phyloP scores from a whole-genome alignment of 2,888 invertebrate genomes.

The Drosophila nigritarsus region DNA sequence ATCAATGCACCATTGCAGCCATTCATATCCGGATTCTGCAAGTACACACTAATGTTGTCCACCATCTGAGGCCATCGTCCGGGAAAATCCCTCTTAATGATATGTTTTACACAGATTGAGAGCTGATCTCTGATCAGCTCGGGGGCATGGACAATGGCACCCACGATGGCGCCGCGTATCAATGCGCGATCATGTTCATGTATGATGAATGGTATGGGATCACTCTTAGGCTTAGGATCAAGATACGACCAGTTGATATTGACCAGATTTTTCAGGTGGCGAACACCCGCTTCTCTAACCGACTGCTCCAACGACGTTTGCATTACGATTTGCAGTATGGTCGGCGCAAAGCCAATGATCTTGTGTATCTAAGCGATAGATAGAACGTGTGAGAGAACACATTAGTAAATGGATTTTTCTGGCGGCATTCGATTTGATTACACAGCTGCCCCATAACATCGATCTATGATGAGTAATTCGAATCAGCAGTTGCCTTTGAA shows the following conservation, averaged over 20 bases:
- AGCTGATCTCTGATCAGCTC: constrained; percentile 89
- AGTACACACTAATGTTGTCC: constrained; percentile 96
- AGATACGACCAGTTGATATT: constrained; percentile 95
- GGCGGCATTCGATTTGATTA: constrained; percentile 59
- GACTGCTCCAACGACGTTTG: constrained; percentile 94
- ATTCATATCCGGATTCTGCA: constrained; percentile 94
- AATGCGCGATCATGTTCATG: constrained; percentile 98
- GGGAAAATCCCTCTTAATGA: constrained; percentile 98
- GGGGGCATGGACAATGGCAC: constrained; percentile 96
- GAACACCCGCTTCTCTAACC: constrained; percentile 97
- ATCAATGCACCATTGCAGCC: constrained; percentile 96
- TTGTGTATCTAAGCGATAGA: constrained; percentile 90
- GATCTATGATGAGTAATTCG: constrained; percentile 34
- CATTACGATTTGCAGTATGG: constrained; percentile 97
- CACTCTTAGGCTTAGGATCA: constrained; percentile 90
- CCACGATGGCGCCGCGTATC: constrained; percentile 97
- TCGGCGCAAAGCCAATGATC: constrained; percentile 93
- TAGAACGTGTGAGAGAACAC: constrained; percentile 13
- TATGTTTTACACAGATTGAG: constrained; percentile 85
- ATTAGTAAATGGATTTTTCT: constrained; percentile 33
- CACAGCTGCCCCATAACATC: constrained; percentile 57
- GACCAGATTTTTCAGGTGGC: constrained; percentile 98
- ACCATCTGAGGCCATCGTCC: constrained; percentile 97
- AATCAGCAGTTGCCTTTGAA: constrained; percentile 33
- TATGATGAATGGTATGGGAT: constrained; percentile 92